Percentiles rank a stretch among this genome's conserved stretches.
phyloP scores from a whole-genome alignment of 1,140 invertebrate genomes.

The Drosophila leontia region DNA sequence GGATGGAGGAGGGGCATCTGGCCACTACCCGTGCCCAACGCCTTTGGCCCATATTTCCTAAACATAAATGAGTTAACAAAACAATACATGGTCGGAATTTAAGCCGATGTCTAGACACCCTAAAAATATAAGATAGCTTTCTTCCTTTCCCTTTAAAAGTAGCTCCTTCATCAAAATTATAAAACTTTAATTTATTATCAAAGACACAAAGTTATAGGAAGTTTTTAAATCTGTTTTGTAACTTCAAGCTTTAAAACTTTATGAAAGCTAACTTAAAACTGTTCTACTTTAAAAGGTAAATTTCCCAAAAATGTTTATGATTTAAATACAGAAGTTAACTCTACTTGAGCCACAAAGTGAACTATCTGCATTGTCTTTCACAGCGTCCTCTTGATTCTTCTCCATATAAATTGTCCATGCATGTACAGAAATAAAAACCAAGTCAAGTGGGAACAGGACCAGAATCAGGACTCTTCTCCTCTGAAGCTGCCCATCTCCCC shows the following conservation, averaged over 20 bases:
- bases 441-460: conserved; percentile 69
- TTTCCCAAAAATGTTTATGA: neutral
- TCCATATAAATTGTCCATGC: conserved; percentile 4
- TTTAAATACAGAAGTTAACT: neutral
- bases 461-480: conserved; percentile 52
- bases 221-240: neutral
- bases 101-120: conserved; percentile 5
- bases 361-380: conserved; percentile 12
- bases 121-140: neutral
- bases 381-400: neutral
- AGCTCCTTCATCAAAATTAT: neutral
- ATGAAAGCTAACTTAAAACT: neutral
- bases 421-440: conserved; percentile 64
- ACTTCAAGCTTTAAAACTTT: too few species aligned
- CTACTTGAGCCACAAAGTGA: neutral
- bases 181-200: neutral
- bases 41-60: conserved; percentile 53
- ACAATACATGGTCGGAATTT: neutral
- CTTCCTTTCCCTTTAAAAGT: neutral
- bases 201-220: too few species aligned
- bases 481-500: conserved; percentile 27
- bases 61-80: conserved; percentile 19
- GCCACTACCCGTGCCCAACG: conserved; percentile 44
- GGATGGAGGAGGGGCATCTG: conserved; percentile 24
- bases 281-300: neutral